Base-by-base conservation (phyloP, 2,888 invertebrate genomes). In the Cerastis rubricosa region DNA sequence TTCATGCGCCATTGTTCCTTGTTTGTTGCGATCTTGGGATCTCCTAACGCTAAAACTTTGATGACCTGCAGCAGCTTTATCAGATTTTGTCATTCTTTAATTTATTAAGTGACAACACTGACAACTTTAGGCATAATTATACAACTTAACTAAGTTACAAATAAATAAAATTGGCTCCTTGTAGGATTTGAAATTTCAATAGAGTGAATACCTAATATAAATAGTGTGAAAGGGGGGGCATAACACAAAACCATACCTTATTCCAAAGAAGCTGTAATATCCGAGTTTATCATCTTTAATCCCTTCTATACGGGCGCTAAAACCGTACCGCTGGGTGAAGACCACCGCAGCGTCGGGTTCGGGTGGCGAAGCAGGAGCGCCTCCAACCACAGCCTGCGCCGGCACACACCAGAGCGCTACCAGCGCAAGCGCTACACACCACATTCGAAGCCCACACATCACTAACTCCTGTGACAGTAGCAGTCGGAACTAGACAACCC, bases 341-440 rank as follows among this genome's bases (percentile, higher is more conserved):
- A 98, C 97, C 2, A 97, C 97, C 0, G 98, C 98, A 83, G 98
- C 98, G 89, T 98, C 98, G 11, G 97, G 97, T 66, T 98, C 97
- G 0, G 98, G 98, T 5, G 97, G 94, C 49, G 97, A 97, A 0
- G 98, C 97, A 0, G 97, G 97, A 8, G 92, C 94, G 0, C 98
- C 98, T 0, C 98, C 98, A 4, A 98, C 98, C 89, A 98, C 96
- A 0, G 94, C 95, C 35, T 80, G 88, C 29, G 90, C 92, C 5
- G 94, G 94, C 29, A 87, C 85, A 57, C 74, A 77, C 84, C 84
- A 78, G 29, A 80, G 81, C 78, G 80, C 87, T 67, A 82, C 78
- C 88, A 87, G 78, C 82, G 83, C 72, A 59, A 85, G 76, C 74
- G 73, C 88, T 71, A 83, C 80, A 74, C 69, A 80, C 82, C 84